Evolutionary conservation across 2,113 vertebrate genomes (phyloP).

Genomic region (Python bivittatus): DNA sequence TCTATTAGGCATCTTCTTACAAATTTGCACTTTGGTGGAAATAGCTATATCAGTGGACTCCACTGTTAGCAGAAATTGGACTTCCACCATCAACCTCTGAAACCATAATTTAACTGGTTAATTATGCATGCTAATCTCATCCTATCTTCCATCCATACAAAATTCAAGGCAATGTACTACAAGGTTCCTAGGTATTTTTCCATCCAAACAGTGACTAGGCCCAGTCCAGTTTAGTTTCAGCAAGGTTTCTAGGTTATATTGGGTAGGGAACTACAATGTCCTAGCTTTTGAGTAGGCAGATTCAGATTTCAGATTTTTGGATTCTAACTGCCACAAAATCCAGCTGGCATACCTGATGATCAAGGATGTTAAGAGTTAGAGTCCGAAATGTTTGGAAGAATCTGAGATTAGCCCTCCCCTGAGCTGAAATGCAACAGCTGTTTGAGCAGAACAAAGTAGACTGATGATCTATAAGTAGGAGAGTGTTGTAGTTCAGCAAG

Average conservation of each 20-base stretch:
- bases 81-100: background rate
- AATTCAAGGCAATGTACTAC: background rate
- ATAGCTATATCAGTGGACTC: background rate
- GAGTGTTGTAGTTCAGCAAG: too few species aligned
- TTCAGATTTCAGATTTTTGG: too few species aligned
- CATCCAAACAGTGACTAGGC: background rate
- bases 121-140: background rate
- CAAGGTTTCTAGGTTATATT: background rate
- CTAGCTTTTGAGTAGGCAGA: background rate
- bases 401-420: too few species aligned
- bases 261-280: background rate
- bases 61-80: background rate
- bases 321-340: too few species aligned
- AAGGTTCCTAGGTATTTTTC: background rate
- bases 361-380: background rate
- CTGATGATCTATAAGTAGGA: too few species aligned
- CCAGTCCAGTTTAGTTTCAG: background rate
- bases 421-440: too few species aligned
- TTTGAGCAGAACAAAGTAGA: too few species aligned
- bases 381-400: too few species aligned
- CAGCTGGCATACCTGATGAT: background rate
- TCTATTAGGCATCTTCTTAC: background rate
- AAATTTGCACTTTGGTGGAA: constrained; percentile 46
- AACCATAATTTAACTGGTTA: background rate
- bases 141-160: background rate